phyloP scores from a whole-genome alignment of 2,113 vertebrate genomes.

The Nibea coibor region DNA sequence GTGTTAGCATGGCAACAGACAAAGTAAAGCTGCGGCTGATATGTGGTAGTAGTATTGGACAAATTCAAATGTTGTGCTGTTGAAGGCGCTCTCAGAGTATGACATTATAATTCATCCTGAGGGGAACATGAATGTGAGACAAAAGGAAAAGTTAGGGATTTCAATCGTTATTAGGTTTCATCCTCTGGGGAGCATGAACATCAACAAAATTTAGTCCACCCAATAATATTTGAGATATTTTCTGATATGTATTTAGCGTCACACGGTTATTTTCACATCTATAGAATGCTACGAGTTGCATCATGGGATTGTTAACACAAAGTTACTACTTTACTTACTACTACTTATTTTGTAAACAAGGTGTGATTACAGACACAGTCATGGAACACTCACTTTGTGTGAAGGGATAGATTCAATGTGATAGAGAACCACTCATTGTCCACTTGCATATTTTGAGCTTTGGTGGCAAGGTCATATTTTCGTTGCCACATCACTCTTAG shows the following conservation, averaged over 20 bases:
- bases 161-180: too few species aligned
- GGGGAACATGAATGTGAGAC: too few species aligned
- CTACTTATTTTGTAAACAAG: not conserved
- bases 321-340: too few species aligned
- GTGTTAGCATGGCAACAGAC: too few species aligned
- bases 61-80: too few species aligned
- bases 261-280: not conserved
- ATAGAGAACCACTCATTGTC: not conserved
- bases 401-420: not conserved
- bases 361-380: not conserved
- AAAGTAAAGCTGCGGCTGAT: too few species aligned
- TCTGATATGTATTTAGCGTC: not conserved
- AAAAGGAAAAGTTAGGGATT: too few species aligned
- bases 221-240: not conserved
- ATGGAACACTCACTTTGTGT: not conserved
- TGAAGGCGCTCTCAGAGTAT: too few species aligned
- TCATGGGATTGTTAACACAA: not conserved
- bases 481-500: conserved; percentile 5
- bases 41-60: too few species aligned
- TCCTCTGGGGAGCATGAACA: too few species aligned
- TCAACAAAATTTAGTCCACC: not conserved
- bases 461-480: not conserved
- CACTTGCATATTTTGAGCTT: not conserved
- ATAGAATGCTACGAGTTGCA: not conserved
- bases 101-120: too few species aligned